Base-by-base conservation (phyloP, 2,113 vertebrate genomes). In the Burhinus oedicnemus region DNA sequence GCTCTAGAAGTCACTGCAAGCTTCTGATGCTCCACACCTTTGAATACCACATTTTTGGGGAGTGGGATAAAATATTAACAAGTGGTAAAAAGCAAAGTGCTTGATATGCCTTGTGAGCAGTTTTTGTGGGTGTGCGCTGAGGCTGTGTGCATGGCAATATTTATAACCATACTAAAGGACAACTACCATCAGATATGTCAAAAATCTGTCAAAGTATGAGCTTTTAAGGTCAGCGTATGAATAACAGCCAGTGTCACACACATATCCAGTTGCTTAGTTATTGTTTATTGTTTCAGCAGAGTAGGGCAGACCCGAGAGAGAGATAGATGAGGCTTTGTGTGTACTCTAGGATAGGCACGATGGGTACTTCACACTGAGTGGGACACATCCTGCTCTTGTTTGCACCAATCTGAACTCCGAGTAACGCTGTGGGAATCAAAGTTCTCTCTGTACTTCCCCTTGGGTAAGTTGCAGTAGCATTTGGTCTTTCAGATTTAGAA, bases 201-300 rank as follows among this genome's bases (percentile, higher is more conserved):
- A 97, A 97, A 97, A 95, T 90, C 78, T 83, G 45, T 95, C 90
- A 64, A 78, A 91, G 49, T 87, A 89, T 85, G 94, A 93, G 85
- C 85, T 95, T 95, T 97, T 94, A 96, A 97, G 93, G 90, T 94
- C 94, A 97, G 47, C 74, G 27, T 76, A 62, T 97, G 86, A 97
- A 97, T 95, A 96, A 87, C 58, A 96, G 82, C 72, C 84, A 91
- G 69, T 95, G 87, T 93, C 93, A 79, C 75, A 51, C 5, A 12
- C 61, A 29, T 30, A 71, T 54, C 23, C 61, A 92, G 61, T 78
- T 3, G 3, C 45, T 94, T 57, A 51, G 49, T 76, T 92, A 93
- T 95, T 97, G 89, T 97, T 94, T 91, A 97, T 97, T 98, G 89
- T 97, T 93, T 87, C 84, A 86, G 42, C 62, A 76, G 57, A 61